Base-by-base conservation (phyloP, 2,113 vertebrate species). In the Petrocephalus microphthalmus region DNA sequence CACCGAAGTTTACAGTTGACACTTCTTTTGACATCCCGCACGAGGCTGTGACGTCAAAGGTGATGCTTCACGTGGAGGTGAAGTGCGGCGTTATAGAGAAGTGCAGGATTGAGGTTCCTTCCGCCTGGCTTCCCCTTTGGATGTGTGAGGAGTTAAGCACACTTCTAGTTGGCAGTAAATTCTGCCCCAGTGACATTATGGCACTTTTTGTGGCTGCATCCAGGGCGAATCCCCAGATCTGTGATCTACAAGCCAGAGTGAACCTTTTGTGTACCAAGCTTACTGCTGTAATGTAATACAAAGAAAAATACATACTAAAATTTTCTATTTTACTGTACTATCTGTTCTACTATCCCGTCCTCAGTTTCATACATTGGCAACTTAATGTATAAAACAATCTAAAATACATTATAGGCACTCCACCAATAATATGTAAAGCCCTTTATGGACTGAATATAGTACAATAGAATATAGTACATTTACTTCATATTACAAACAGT, bases 1-100 rank as follows among this genome's bases (percentile, higher is more conserved):
- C 96, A 0, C 98, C 98, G 0, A 97, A 96, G 88, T 99, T 99
- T 92, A 96, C 92, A 0, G 0, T 99, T 67, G 92, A 91, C 45
- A 96, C 95, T 0, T 89, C 85, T 37, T 94, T 98, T 89, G 91
- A 92, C 4, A 89, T 98, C 78, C 19, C n/a, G 0, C 92, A 94
- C 51, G 88, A 91, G 29, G 78, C 92, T 85, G 91, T 93, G 45
- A 22, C 37, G 60, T 81, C 94, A 88, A 93, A 95, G 0, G 71
- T 96, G 86, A 94, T 93, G 88, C 88, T 99, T 25, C 91, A 91
- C 10, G 60, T 98, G 91, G 95, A 96, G 33, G 89, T 99, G 78
- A 99, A 96, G 91, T 95, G 92, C 2, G 98, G 98, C 11, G 92
- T 91, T 86, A 95, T 99, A 60, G 95, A 96, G 84, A 89, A 54